phyloP scores from a whole-genome alignment of 53 echinoderm and acorn worm genomes.

The Crossaster papposus region DNA sequence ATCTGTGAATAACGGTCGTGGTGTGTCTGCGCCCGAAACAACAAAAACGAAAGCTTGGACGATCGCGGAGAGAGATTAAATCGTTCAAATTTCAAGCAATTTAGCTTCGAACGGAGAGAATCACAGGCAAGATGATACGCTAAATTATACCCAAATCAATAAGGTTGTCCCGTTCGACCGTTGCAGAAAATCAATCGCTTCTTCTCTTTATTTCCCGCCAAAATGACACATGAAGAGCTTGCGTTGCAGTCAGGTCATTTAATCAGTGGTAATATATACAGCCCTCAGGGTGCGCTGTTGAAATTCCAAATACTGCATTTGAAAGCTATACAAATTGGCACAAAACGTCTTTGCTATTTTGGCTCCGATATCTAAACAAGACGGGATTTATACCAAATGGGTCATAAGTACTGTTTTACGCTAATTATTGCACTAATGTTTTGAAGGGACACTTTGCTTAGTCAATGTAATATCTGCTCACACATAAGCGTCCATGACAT shows the following conservation, averaged over 20 bases:
- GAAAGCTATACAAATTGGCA: no score
- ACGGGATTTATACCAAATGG: no score
- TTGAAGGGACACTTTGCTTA: no score
- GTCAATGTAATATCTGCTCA: no score
- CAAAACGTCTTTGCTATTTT: no score
- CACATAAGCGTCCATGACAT: no score
- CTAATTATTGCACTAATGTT: no score
- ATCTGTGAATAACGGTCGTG: not conserved
- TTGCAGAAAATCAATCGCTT: conserved; percentile 16
- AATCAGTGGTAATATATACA: not conserved
- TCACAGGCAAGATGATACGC: conserved; percentile 31
- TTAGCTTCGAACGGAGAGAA: not conserved
- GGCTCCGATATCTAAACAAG: no score
- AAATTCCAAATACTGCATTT: no score
- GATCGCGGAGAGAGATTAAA: not conserved
- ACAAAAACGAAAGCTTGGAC: not conserved
- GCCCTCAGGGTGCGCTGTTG: not conserved
- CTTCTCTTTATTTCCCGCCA: not conserved
- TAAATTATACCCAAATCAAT: conserved; percentile 17
- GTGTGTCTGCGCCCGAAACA: not conserved
- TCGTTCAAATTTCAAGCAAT: conserved; percentile 9
- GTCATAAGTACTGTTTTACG: no score
- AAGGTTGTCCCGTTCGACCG: not conserved
- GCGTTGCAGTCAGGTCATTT: not conserved
- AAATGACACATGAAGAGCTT: not conserved